Evolutionary conservation across 1,140 invertebrate species (phyloP), one percentile per base, ranked within the genome.

Genomic region (Neodiprion fabricii): DNA sequence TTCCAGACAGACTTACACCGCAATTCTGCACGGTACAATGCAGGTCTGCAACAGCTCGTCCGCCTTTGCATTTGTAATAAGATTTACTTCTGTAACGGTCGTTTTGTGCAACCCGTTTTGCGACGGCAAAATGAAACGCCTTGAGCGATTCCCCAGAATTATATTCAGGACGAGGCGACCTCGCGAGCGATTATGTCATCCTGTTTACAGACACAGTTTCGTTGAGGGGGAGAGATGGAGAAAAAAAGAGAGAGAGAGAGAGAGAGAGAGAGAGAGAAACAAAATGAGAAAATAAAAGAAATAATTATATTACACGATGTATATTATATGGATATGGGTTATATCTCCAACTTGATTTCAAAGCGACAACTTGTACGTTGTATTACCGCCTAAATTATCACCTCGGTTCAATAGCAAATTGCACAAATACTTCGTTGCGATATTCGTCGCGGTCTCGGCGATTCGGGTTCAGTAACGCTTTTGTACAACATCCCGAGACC

Each of bases 91-190:
- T 61, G 28, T 40, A 40, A 7, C 53, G 53, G 9, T 61, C 53
- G 11, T 61, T 61, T 61, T 61, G n/a, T 61, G 53, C n/a, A 61
- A 17, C 28, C 28, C 28, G 28, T 40, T 40, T 40, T 40, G 11
- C 53, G 53, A 61, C 53, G n/a, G 4, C n/a, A 9, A 61, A 61
- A 14, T 4, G 53, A 12, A 17, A 61, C 11, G 53, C 53, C 53
- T 61, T 61, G n/a, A 61, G 53, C 53, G 53, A 17, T 61, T 61
- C 53, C 11, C 11, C n/a, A 61, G 11, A 61, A 61, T 61, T 61
- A 61, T 61, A 61, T 61, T 17, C 53, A 61, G 53, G 53, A 61
- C 53, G 53, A 61, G 53, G 53, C n/a, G n/a, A 61, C 53, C 53
- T 61, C 53, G 53, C 53, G 53, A 61, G 9, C n/a, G 53, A 61